Evolutionary conservation across 2,113 vertebrate genomes (phyloP), one percentile per base, ranked within the genome.

Genomic region (Anolis carolinensis): DNA sequence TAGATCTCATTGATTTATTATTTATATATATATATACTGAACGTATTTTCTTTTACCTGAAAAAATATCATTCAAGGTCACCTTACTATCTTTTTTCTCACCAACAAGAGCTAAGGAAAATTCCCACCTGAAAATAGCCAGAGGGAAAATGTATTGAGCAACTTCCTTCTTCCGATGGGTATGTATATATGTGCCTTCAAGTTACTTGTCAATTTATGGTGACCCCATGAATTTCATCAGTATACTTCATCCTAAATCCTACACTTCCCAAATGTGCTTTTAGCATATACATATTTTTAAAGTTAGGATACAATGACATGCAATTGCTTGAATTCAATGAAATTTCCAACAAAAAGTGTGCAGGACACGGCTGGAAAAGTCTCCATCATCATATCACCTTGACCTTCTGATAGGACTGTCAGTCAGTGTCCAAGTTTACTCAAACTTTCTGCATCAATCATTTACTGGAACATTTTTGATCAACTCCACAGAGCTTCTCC

Each of bases 341-440:
- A 27, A 10, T 63, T 81, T 81, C 63, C 39, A 30, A 71, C n/a
- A 13, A 52, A 52, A 52, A 14, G 44, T n/a, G 3, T 44, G 9
- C 39, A 25, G 21, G 34, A 74, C 27, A 0, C 0, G 39, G 52
- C 30, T 4, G 5, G 0, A 2, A 30, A 50, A 48, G 6, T 21
- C 10, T 4, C 2, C 20, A 44, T n/a, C 30, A 0, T 1, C 0
- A 14, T 32, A 4, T 36, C n/a, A 25, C 23, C 76, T 72, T 78
- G 80, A 67, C 25, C 7, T 44, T 39, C 62, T 44, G 48, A 55
- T n/a, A 23, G 83, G 67, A 32, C 0, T 0, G 1, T 55, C 55
- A n/a, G 50, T 21, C 2, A 39, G 23, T 6, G 27, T 67, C 0
- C 0, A 2, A 20, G 50, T 68, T 73, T n/a, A 20, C 50, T 0